A percentile compares a stretch with the other conserved stretches of the same genome.
These are phyloP conservation scores for Microtus montanus DNA, from an alignment of 2,113 vertebrate genomes.

Conservation along the genomic window DNA sequence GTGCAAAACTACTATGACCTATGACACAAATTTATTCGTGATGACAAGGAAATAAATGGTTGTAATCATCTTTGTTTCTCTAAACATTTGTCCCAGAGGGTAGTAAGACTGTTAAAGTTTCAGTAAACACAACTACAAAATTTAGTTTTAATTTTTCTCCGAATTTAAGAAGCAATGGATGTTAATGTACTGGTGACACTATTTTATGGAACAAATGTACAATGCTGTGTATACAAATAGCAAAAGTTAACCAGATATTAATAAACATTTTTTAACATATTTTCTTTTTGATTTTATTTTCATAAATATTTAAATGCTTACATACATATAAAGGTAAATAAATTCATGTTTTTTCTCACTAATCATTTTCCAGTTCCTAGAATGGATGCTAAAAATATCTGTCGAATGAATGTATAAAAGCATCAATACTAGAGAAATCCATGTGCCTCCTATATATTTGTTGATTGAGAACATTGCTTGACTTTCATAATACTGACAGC, in stretches of 20 bases:
- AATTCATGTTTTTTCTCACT: not conserved
- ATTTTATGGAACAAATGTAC: not conserved
- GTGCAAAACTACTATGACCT: not conserved
- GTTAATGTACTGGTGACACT: not conserved
- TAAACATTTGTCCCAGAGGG: not conserved
- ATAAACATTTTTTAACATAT: not conserved
- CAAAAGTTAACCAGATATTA: not conserved
- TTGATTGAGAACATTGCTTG: slow-evolving; percentile 5
- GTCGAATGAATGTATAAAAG: not conserved
- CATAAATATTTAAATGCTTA: not conserved
- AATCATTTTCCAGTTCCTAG: not conserved
- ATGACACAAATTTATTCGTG: not conserved
- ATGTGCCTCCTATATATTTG: not conserved
- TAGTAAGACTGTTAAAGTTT: not conserved
- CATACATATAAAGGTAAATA: not conserved
- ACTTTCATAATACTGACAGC: not conserved
- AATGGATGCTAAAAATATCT: not conserved
- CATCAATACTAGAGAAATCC: not conserved
- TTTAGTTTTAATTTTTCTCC: not conserved
- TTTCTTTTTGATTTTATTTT: not conserved
- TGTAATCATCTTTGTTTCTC: not conserved
- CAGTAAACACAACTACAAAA: not conserved
- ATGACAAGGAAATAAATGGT: not conserved
- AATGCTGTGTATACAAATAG: not conserved
- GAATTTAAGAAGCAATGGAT: not conserved